Evolutionary conservation across 2,113 vertebrate species (phyloP).

Genomic region (Athene cunicularia): DNA sequence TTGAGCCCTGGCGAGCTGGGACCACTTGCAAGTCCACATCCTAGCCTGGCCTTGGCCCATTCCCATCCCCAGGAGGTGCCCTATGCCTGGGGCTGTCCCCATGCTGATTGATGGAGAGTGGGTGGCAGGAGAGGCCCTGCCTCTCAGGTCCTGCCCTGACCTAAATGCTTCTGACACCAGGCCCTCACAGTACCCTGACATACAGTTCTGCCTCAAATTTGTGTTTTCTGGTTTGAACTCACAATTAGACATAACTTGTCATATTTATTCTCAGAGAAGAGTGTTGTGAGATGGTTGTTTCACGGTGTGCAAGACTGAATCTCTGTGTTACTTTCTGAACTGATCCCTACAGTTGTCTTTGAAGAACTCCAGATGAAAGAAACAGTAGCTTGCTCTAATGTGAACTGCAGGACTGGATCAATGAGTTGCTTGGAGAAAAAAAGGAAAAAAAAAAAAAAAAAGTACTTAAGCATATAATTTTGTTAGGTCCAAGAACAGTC

Average conservation of each 20-base stretch:
- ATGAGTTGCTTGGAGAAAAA: background rate
- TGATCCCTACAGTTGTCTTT: background rate
- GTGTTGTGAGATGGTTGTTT: background rate
- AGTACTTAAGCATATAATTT: background rate
- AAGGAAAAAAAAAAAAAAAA: background rate
- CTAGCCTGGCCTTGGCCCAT: background rate
- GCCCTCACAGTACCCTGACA: background rate
- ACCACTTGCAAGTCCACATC: too few relatives aligned
- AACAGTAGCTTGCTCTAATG: background rate
- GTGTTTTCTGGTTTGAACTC: background rate
- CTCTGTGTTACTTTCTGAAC: background rate
- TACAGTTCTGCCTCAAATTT: background rate
- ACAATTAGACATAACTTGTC: background rate
- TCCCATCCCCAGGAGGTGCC: too few relatives aligned
- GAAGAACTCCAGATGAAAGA: background rate
- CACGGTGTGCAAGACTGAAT: background rate
- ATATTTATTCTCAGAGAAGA: background rate
- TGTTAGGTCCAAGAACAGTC: background rate
- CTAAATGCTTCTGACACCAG: accelerated
- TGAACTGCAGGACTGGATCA: background rate
- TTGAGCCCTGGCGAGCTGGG: too few relatives aligned
- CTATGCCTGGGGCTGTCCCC: accelerated
- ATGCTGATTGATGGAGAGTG: background rate
- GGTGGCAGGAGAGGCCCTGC: background rate
- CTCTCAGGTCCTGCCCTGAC: background rate